Evolutionary conservation across 64 coral and sea anemone genomes (phyloP).

Genomic region (Montipora capricornis): DNA sequence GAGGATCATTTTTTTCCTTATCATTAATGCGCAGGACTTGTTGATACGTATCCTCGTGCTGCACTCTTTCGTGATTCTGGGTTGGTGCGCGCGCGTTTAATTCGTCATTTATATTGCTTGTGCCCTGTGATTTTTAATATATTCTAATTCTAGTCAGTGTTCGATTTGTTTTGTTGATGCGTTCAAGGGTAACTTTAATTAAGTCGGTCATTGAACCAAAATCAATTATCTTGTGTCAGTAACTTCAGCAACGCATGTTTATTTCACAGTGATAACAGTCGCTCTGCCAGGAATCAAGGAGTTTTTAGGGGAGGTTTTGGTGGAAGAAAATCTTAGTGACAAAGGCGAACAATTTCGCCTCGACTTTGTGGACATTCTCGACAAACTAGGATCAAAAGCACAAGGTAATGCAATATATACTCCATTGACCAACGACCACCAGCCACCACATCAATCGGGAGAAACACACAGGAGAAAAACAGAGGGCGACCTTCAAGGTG

Average conservation of each 20-base stretch:
- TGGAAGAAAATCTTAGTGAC: constrained; percentile 60
- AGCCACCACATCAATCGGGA: constrained; percentile 11
- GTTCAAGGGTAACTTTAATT: constrained; percentile 47
- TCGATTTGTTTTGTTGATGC: neutral
- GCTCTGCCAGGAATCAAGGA: constrained; percentile 72
- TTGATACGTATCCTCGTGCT: constrained; percentile 44
- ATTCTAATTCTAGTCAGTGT: neutral
- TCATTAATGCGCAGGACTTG: neutral
- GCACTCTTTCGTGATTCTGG: neutral
- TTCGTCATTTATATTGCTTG: neutral
- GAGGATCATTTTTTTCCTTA: neutral
- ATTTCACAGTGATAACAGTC: constrained; percentile 75
- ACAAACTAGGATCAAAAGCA: neutral
- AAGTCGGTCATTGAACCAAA: neutral
- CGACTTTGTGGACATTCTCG: constrained; percentile 62
- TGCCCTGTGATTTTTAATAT: neutral
- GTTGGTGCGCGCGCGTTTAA: neutral
- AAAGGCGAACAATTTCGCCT: constrained; percentile 72
- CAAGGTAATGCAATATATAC: constrained; percentile 1
- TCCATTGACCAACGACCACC: neutral
- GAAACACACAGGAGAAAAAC: neutral
- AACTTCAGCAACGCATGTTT: constrained; percentile 21
- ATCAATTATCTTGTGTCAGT: constrained; percentile 2
- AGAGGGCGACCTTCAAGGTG: constrained; percentile 31
- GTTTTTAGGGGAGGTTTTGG: constrained; percentile 70